phyloP scores from a whole-genome alignment of 23 tunicate genomes.

The Diplosoma virens region DNA sequence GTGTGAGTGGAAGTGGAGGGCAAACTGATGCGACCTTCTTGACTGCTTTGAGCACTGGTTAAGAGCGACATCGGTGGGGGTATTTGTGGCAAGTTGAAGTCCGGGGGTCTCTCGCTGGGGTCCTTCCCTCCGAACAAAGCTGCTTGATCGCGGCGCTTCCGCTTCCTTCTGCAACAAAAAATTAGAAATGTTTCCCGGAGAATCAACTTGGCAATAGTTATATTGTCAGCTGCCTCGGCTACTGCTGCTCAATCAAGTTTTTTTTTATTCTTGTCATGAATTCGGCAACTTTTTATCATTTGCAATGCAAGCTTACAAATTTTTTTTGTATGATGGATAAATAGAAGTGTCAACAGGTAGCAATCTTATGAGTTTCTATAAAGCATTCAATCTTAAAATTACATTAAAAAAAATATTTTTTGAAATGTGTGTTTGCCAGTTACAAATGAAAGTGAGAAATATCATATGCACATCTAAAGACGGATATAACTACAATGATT shows the following conservation, averaged over 20 bases:
- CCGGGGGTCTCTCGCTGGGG: conserved; percentile 48
- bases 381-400: no score
- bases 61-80: conserved; percentile 73
- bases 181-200: not conserved
- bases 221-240: not conserved
- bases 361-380: no score
- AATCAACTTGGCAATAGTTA: not conserved
- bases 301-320: not conserved
- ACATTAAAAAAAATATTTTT: no score
- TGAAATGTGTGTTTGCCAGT: no score
- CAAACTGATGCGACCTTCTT: conserved; percentile 4
- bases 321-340: no score
- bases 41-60: conserved; percentile 33
- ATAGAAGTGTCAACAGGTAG: no score
- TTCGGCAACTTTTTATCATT: not conserved
- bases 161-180: conserved; percentile 36
- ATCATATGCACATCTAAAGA: no score
- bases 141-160: conserved; percentile 81
- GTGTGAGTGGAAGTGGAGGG: not conserved
- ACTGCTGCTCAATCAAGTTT: not conserved
- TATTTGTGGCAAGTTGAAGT: conserved; percentile 81
- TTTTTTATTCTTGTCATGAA: not conserved
- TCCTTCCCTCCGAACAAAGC: conserved; percentile 24
- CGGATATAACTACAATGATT: no score
- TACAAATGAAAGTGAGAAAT: no score